A percentile compares a stretch with the other conserved stretches of the same genome.
These are phyloP conservation scores for Dendrolimus kikuchii DNA, from an alignment of 1,140 invertebrate genomes.

Conservation along the genomic window DNA sequence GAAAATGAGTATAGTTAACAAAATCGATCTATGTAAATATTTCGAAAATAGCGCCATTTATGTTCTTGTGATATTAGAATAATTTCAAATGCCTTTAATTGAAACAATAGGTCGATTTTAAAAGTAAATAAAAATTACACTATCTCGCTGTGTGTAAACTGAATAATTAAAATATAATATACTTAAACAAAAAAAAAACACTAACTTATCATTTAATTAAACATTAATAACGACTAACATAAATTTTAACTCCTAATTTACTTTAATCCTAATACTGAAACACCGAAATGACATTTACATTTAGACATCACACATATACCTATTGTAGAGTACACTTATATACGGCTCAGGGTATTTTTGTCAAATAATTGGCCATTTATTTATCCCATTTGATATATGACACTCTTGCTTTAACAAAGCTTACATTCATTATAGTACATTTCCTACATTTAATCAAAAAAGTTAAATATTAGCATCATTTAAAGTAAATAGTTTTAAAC, in stretches of 20 bases:
- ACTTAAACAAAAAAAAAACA: conserved; percentile 13
- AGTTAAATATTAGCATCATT: too few species aligned
- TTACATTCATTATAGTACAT: too few species aligned
- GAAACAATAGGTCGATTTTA: conserved; percentile 18
- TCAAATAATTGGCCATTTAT: conserved; percentile 18
- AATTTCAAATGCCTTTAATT: neutral
- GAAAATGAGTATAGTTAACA: too few species aligned
- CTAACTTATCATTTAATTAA: conserved; percentile 24
- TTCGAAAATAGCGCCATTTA: too few species aligned
- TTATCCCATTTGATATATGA: too few species aligned
- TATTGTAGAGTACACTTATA: conserved; percentile 25
- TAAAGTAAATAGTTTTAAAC: too few species aligned
- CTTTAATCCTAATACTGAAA: conserved; percentile 61
- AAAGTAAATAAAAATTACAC: neutral
- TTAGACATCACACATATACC: conserved; percentile 29
- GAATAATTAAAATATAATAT: neutral
- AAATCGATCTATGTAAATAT: too few species aligned
- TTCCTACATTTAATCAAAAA: too few species aligned
- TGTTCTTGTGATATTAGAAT: neutral
- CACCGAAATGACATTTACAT: conserved; percentile 44
- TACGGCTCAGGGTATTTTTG: conserved; percentile 28
- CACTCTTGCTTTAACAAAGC: too few species aligned
- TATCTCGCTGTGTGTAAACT: conserved; percentile 1
- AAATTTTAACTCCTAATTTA: conserved; percentile 54
- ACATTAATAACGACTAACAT: conserved; percentile 63